phyloP scores from a whole-genome alignment of 1,140 invertebrate species.

The Leptoteleia sp. region DNA sequence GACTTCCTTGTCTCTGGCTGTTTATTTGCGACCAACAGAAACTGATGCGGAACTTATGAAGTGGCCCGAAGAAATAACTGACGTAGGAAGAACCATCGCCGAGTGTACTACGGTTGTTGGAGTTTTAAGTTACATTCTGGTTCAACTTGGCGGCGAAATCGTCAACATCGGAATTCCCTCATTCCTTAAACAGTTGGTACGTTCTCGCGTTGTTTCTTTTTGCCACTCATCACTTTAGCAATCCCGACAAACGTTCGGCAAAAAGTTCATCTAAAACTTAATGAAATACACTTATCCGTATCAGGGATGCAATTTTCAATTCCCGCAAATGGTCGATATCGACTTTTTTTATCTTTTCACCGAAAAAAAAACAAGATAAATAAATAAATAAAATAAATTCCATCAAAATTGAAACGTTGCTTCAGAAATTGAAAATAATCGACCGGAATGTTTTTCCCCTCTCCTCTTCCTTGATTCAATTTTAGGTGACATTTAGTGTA shows the following conservation, averaged over 20 bases:
- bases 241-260: slow-evolving; percentile 1
- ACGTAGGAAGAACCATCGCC: slow-evolving; percentile 78
- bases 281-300: not conserved
- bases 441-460: no score
- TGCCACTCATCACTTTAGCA: slow-evolving; percentile 7
- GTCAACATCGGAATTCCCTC: slow-evolving; percentile 94
- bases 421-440: no score
- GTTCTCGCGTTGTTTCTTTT: slow-evolving; percentile 52
- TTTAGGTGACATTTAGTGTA: no score
- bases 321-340: no score
- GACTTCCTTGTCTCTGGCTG: slow-evolving; percentile 91
- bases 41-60: slow-evolving; percentile 82
- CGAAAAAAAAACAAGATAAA: no score
- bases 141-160: slow-evolving; percentile 96
- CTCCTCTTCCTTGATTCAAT: no score
- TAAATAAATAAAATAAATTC: no score
- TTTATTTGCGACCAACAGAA: slow-evolving; percentile 90
- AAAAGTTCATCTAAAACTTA: slow-evolving; percentile 11
- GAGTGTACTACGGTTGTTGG: slow-evolving; percentile 93
- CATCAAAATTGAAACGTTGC: no score
- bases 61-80: slow-evolving; percentile 81
- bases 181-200: slow-evolving; percentile 96
- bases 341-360: no score
- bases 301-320: no score
- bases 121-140: slow-evolving; percentile 93